phyloP scores from a whole-genome alignment of 2,797 vertebrate species.

The Typhlichthys eigenmanni region DNA sequence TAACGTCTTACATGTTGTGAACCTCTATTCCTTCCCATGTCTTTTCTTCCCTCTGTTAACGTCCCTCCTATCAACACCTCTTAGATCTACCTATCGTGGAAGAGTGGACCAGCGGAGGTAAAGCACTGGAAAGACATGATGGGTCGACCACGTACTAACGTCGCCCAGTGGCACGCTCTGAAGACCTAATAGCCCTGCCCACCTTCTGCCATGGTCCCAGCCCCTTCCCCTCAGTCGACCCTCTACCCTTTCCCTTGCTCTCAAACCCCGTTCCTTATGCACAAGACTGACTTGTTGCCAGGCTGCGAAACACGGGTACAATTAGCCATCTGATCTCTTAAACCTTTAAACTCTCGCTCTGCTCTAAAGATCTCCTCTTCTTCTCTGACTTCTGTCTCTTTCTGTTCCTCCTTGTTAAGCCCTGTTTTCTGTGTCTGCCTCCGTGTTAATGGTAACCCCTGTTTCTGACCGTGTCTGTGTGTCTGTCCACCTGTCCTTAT shows the following conservation, averaged over 20 bases:
- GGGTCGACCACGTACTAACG: constrained; percentile 91
- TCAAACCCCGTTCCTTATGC: constrained; percentile 79
- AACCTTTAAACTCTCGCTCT: constrained; percentile 74
- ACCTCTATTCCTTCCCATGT: background rate
- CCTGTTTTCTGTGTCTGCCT: constrained; percentile 41
- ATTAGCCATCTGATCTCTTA: constrained; percentile 83
- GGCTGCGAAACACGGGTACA: constrained; percentile 86
- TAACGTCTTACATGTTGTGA: background rate
- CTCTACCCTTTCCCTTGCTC: constrained; percentile 7
- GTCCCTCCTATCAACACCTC: constrained; percentile 2
- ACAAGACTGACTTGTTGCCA: constrained; percentile 85
- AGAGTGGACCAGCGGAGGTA: constrained; percentile 95
- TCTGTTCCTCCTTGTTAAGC: constrained; percentile 32
- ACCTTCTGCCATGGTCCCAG: constrained; percentile 45
- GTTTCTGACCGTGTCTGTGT: constrained; percentile 43
- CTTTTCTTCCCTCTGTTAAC: constrained; percentile 2
- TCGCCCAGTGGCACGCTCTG: constrained; percentile 98
- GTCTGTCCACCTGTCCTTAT: constrained; percentile 58
- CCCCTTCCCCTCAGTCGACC: constrained; percentile 38
- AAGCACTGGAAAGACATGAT: constrained; percentile 99
- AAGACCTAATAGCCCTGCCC: constrained; percentile 86
- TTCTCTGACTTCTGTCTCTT: constrained; percentile 31
- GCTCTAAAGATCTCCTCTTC: constrained; percentile 35
- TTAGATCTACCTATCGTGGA: constrained; percentile 98
- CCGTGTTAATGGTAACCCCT: constrained; percentile 48